Evolutionary conservation across 2,797 vertebrate species (phyloP), one percentile per base, ranked within the genome.

Genomic region (Parotocinclus haroldoi): DNA sequence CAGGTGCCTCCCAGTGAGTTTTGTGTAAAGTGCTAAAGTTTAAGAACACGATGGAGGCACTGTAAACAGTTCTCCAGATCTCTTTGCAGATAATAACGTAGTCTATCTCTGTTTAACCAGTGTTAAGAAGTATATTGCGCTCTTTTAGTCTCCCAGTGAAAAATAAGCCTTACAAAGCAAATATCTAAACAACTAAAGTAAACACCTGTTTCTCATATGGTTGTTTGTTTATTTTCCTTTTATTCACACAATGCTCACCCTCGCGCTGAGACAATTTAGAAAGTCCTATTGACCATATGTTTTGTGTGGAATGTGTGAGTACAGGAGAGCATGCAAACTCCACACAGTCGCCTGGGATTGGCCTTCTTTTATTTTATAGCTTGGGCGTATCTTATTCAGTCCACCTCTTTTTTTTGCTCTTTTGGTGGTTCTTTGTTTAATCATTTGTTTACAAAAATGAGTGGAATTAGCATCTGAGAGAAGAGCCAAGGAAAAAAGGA

Each of bases 381-480:
- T 81, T 77, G 80, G 82, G 83, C 80, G 81, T 79, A 78, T 71
- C 82, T 55, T 58, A 62, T 82, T 86, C 80, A 85, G 85, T 87
- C 87, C 71, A 80, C 85, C 84, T 80, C 50, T 81, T 54, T 44
- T 16, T 19, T 1, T 7, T 19, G 36, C 17, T 55, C 57, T 45
- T 17, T 44, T 63, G 53, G 59, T 68, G 62, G 63, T 37, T 70
- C 48, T 44, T 54, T 69, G 72, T 67, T 72, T 66, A 63, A 73
- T 68, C 63, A 65, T 87, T 90, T 91, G 86, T 90, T 91, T 89
- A 87, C 85, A 86, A 81, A 89, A 87, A 80, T 78, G 82, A 86
- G 77, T 80, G 80, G 86, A 88, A 88, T 89, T 85, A 82, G 82
- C 85, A 79, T 83, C 81, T 79, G 80, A 68, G 75, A 72, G 71